phyloP scores from a whole-genome alignment of 1,140 invertebrate species.

The Micrasema longulum region DNA sequence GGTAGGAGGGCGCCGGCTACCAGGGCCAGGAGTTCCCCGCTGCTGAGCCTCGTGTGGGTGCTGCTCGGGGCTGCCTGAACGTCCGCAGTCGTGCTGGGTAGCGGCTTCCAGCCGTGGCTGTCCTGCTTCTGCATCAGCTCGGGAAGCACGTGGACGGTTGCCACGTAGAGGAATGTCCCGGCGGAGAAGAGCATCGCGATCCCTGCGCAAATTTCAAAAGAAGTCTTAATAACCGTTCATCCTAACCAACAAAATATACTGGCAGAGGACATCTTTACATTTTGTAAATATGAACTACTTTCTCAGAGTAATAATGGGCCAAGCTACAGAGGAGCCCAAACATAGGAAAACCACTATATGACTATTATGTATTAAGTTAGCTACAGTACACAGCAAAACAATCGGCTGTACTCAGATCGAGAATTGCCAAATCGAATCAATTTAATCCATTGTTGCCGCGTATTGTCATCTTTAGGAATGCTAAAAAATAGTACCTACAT shows the following conservation, averaged over 20 bases:
- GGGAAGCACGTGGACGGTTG: conserved; percentile 97
- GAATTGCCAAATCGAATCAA: no score
- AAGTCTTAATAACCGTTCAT: neutral
- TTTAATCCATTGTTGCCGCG: no score
- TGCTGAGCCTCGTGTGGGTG: conserved; percentile 69
- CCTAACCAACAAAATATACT: no score
- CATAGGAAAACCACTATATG: no score
- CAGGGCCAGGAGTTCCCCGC: conserved; percentile 84
- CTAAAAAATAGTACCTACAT: neutral
- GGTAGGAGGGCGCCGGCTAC: conserved; percentile 89
- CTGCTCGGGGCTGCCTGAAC: conserved; percentile 7
- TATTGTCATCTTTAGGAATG: neutral
- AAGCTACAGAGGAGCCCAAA: no score
- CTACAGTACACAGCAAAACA: no score
- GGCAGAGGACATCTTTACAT: no score
- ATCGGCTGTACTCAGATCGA: no score
- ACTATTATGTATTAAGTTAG: no score
- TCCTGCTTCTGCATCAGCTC: conserved; percentile 79
- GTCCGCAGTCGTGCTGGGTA: conserved; percentile 56
- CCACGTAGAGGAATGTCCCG: conserved; percentile 98
- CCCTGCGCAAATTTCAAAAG: conserved; percentile 70
- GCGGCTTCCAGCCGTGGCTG: conserved; percentile 58
- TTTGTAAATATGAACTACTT: no score
- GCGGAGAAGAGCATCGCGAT: conserved; percentile 98
- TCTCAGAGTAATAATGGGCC: no score